A percentile compares a stretch with the other conserved stretches of the same genome.
Conservation (phyloP, 2,797 vertebrate species). For the Buphagus erythrorhynchus region DNA sequence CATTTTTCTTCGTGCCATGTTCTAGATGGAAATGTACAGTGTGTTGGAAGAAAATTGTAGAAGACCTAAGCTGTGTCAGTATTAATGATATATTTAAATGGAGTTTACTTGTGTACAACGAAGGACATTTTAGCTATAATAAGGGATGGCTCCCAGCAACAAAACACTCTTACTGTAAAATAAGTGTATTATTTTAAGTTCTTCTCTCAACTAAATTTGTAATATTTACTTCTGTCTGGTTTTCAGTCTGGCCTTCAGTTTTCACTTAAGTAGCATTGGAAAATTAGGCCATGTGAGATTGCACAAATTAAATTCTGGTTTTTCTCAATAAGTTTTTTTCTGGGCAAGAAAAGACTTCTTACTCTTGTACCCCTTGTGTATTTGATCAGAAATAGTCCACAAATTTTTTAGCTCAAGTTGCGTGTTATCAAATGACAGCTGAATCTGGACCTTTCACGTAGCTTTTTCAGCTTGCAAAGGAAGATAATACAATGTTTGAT, state of each 20-base stretch:
- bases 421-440: neutral
- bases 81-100: neutral
- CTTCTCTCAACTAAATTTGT: neutral
- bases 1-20: constrained; percentile 30
- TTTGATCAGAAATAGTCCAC: neutral
- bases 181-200: neutral
- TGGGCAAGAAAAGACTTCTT: neutral
- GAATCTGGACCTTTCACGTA: neutral
- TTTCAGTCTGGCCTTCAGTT: neutral
- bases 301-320: neutral
- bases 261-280: neutral
- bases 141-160: neutral
- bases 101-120: neutral
- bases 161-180: neutral
- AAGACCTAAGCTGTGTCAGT: neutral
- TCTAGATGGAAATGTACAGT: neutral
- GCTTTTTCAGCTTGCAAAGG: neutral
- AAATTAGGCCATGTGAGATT: neutral
- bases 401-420: neutral
- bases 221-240: neutral
- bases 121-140: neutral
- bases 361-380: neutral
- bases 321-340: neutral
- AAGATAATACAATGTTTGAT: neutral
- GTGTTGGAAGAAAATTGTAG: neutral